A percentile compares a stretch with the other conserved stretches of the same genome.
Conservation (phyloP, 1,140 invertebrate species). For the Drosophila repleta region DNA sequence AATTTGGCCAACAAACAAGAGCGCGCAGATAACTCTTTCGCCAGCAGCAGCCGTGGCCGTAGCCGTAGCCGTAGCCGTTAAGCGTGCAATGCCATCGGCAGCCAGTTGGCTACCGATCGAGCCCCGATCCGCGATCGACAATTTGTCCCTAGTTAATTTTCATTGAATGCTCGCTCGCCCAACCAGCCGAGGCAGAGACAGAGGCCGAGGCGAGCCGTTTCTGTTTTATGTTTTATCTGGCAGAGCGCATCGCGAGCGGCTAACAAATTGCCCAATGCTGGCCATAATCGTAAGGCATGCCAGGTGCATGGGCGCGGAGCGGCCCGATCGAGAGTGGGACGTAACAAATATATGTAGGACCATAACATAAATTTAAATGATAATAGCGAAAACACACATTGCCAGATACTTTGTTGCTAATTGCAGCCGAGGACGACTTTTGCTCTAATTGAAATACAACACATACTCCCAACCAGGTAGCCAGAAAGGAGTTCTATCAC, state of each 20-base stretch:
- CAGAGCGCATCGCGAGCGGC: constrained; percentile 31
- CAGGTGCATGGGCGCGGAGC: constrained; percentile 1
- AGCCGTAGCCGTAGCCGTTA: constrained; percentile 10
- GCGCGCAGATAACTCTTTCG: constrained; percentile 8
- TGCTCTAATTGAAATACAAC: constrained; percentile 77
- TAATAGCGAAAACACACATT: constrained; percentile 77
- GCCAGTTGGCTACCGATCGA: constrained; percentile 11
- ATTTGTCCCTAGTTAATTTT: constrained; percentile 50
- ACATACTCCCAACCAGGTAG: constrained; percentile 32
- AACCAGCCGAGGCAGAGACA: too few relatives aligned
- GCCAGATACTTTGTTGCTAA: constrained; percentile 75
- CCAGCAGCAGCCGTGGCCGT: background rate
- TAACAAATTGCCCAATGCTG: constrained; percentile 50
- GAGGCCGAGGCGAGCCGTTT: too few relatives aligned
- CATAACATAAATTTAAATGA: constrained; percentile 78
- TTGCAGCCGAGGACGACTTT: constrained; percentile 69
- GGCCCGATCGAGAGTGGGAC: constrained; percentile 18
- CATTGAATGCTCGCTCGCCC: constrained; percentile 28
- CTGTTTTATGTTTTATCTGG: constrained; percentile 17
- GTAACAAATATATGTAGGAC: constrained; percentile 54
- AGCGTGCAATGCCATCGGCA: constrained; percentile 31
- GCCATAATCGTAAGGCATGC: constrained; percentile 32
- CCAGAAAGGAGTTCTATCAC: background rate
- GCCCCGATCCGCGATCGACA: constrained; percentile 20
- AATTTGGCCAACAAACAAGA: constrained; percentile 26